phyloP scores from a whole-genome alignment of 2,888 invertebrate species.

The Eilema sororculum region DNA sequence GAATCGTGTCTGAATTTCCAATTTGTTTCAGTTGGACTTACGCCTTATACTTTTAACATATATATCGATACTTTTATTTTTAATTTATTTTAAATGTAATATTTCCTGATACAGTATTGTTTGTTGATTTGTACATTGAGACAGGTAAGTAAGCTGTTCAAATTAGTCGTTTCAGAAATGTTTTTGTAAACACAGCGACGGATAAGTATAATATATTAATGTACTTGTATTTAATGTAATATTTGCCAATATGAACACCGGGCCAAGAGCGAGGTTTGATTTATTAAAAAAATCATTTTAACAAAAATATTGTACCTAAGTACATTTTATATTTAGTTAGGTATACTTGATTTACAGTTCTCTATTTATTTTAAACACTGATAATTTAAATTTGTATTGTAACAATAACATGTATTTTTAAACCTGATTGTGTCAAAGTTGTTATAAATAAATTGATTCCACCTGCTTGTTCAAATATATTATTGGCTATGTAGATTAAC shows the following conservation, averaged over 20 bases:
- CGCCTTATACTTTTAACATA: too few relatives aligned
- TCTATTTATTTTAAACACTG: background rate
- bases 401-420: background rate
- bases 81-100: too few relatives aligned
- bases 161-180: background rate
- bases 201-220: constrained; percentile 34
- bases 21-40: too few relatives aligned
- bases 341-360: background rate
- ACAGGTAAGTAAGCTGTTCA: background rate
- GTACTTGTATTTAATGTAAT: constrained; percentile 29
- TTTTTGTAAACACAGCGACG: constrained; percentile 42
- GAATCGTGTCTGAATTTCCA: too few relatives aligned
- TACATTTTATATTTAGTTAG: background rate
- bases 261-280: constrained; percentile 59
- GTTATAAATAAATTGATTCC: background rate
- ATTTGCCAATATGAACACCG: constrained; percentile 72
- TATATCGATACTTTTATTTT: too few relatives aligned
- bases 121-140: background rate
- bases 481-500: background rate
- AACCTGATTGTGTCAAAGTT: background rate
- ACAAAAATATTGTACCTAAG: background rate
- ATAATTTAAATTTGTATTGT: background rate
- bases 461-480: background rate
- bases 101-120: background rate
- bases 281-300: constrained; percentile 12